Conservation (phyloP, 2,888 invertebrate species). For the Sarcophaga rosellei region DNA sequence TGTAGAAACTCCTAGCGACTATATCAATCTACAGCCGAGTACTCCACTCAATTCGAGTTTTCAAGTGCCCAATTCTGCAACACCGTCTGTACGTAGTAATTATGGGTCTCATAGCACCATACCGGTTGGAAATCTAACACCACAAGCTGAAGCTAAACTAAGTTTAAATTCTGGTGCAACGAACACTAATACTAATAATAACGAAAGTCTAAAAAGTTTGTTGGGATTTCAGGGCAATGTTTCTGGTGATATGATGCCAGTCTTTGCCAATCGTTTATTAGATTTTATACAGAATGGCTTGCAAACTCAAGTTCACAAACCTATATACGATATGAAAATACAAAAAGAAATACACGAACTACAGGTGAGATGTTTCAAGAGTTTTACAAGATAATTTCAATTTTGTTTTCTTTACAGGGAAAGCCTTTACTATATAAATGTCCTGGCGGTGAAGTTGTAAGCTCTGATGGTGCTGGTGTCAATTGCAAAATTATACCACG, state of each 20-base stretch:
- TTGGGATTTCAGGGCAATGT: constrained; percentile 61
- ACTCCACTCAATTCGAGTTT: constrained; percentile 48
- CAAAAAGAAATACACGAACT: constrained; percentile 74
- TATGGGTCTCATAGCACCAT: constrained; percentile 27
- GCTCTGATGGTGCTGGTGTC: constrained; percentile 74
- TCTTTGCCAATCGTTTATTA: constrained; percentile 71
- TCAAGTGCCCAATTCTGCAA: constrained; percentile 25
- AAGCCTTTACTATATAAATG: constrained; percentile 74
- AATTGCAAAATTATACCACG: constrained; percentile 71
- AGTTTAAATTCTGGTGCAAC: constrained; percentile 44
- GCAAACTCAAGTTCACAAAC: constrained; percentile 71
- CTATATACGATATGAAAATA: constrained; percentile 73
- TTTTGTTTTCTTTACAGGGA: constrained; percentile 66
- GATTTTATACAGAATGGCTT: constrained; percentile 71
- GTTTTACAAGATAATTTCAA: background rate
- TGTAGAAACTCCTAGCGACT: constrained; percentile 67
- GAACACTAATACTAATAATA: constrained; percentile 2
- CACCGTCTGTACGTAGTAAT: background rate
- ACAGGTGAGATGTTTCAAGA: constrained; percentile 71
- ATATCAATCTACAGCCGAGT: constrained; percentile 46
- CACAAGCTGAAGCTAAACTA: constrained; percentile 47
- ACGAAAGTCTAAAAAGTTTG: constrained; percentile 63
- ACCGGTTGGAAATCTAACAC: constrained; percentile 60
- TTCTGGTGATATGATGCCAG: constrained; percentile 72
- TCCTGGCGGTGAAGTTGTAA: constrained; percentile 73